These are phyloP conservation scores for Cygnus olor DNA, from an alignment of 2,797 vertebrate genomes.

Conservation along the genomic window DNA sequence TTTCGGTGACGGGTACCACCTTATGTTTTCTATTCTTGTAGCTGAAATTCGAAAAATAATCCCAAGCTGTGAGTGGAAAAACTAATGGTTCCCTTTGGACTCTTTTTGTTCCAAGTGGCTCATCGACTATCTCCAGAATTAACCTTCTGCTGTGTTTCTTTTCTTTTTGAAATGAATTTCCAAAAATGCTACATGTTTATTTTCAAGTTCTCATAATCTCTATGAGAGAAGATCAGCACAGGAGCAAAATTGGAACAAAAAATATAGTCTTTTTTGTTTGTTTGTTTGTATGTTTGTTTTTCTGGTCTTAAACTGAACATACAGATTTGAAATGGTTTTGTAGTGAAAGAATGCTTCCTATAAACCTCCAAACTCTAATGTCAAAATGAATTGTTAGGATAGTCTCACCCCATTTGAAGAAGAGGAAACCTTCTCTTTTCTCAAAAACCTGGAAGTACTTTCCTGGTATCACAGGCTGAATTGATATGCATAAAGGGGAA, in stretches of 20 bases:
- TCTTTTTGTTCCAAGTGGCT: not conserved
- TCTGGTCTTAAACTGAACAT: not conserved
- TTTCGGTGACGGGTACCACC: not conserved
- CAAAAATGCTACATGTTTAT: not conserved
- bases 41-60: not conserved
- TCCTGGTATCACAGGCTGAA: not conserved
- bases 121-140: not conserved
- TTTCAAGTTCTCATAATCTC: not conserved
- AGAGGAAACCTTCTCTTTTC: not conserved
- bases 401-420: not conserved
- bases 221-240: not conserved
- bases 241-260: not conserved
- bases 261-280: not conserved
- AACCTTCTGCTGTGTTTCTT: not conserved
- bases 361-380: not conserved
- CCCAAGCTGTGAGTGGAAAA: not conserved
- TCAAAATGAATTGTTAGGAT: not conserved
- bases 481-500: not conserved
- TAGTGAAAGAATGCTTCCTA: not conserved
- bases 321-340: not conserved
- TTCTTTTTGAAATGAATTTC: not conserved
- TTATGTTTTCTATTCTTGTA: not conserved
- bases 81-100: not conserved
- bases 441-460: not conserved
- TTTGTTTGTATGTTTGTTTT: not conserved